Percentiles rank a stretch among this genome's conserved stretches.
phyloP scores from a whole-genome alignment of 2,888 invertebrate genomes.

The Sarcophaga rosellei region DNA sequence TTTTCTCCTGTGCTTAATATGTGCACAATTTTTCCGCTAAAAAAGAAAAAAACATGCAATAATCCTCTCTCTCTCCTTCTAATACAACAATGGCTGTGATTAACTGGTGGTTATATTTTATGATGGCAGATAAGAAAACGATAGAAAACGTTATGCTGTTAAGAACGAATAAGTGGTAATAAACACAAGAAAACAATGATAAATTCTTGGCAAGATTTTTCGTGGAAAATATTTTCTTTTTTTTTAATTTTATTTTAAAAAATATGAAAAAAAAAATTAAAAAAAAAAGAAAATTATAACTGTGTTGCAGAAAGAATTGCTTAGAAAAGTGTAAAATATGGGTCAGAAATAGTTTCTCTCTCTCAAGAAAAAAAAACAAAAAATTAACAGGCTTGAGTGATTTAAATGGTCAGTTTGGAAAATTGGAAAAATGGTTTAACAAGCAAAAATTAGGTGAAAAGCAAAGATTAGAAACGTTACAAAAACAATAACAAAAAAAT shows the following conservation, averaged over 20 bases:
- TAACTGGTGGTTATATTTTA: conserved; percentile 22
- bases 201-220: conserved; percentile 35
- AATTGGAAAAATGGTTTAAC: conserved; percentile 20
- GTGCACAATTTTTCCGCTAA: too few species aligned
- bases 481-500: too few species aligned
- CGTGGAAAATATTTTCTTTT: not conserved
- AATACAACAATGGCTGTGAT: not conserved
- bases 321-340: conserved; percentile 61
- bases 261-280: not conserved
- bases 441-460: conserved; percentile 36
- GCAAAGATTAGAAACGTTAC: conserved; percentile 10
- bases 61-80: not conserved
- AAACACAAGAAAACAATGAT: conserved; percentile 40
- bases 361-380: not conserved
- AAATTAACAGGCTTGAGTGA: conserved; percentile 42
- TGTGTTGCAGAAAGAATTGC: conserved; percentile 7
- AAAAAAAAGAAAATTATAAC: not conserved
- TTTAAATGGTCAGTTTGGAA: conserved; percentile 45
- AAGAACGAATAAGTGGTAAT: conserved; percentile 8
- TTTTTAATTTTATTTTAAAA: conserved; percentile 14
- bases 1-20: conserved; percentile 44
- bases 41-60: conserved; percentile 47
- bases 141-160: conserved; percentile 37
- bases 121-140: conserved; percentile 24
- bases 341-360: conserved; percentile 51